phyloP scores from a whole-genome alignment of 2,797 vertebrate genomes.

The Crax fasciolata region DNA sequence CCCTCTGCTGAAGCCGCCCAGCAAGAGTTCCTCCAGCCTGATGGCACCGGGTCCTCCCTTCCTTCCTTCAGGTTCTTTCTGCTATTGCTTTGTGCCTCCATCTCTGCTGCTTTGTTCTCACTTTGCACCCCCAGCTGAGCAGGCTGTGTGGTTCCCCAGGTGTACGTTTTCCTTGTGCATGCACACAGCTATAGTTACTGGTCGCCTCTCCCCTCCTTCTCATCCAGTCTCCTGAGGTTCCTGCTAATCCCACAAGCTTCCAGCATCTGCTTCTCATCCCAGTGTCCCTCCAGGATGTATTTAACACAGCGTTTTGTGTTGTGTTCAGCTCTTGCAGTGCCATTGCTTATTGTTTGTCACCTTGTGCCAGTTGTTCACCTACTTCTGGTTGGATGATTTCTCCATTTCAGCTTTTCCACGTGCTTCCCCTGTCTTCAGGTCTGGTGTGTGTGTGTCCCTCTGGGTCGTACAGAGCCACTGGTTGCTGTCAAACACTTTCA shows the following conservation, averaged over 20 bases:
- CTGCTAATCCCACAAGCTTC: neutral
- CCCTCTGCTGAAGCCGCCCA: neutral
- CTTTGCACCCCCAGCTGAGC: neutral
- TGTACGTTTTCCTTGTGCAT: neutral
- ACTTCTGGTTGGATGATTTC: neutral
- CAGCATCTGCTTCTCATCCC: neutral
- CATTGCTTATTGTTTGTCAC: neutral
- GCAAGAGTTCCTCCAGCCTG: conserved; percentile 27
- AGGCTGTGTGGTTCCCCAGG: neutral
- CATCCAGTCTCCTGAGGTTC: neutral
- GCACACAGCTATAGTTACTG: neutral
- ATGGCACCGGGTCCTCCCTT: neutral
- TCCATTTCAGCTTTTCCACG: neutral
- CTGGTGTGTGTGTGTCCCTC: neutral
- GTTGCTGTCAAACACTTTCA: neutral
- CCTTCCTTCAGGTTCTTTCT: neutral
- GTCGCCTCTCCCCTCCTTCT: neutral
- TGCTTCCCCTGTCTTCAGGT: neutral
- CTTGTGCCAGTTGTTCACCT: neutral
- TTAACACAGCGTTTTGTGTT: neutral
- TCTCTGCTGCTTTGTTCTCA: neutral
- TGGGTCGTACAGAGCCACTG: neutral
- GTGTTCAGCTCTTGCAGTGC: accelerated
- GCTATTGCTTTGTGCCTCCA: neutral
- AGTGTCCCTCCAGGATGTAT: neutral